Evolutionary conservation across 2,113 vertebrate genomes (phyloP).

Genomic region (Zapus hudsonius): DNA sequence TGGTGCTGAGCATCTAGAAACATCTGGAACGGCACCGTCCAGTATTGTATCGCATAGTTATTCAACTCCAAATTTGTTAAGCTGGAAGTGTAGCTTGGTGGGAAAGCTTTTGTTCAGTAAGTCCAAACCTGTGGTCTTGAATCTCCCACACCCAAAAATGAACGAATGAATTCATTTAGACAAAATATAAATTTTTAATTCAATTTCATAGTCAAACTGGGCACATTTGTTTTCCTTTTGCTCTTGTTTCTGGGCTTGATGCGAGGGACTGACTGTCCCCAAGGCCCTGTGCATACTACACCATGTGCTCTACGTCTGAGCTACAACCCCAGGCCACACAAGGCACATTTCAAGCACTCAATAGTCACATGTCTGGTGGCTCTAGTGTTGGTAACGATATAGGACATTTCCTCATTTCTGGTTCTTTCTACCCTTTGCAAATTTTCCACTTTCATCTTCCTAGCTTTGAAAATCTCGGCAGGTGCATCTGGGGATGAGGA

Average conservation of each 20-base stretch:
- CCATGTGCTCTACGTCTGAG: not conserved
- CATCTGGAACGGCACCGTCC: not conserved
- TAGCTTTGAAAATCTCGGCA: not conserved
- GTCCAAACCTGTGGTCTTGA: not conserved
- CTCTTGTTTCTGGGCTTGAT: not conserved
- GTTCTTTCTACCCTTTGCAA: not conserved
- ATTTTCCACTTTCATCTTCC: not conserved
- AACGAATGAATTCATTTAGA: conserved; percentile 33
- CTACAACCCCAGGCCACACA: not conserved
- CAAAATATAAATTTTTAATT: not conserved
- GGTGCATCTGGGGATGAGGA: not conserved
- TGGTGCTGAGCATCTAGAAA: not conserved
- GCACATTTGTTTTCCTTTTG: not conserved
- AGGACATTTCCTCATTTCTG: not conserved
- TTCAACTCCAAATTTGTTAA: conserved; percentile 10
- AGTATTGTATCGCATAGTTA: not conserved
- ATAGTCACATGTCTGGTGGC: not conserved
- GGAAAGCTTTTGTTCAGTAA: not conserved
- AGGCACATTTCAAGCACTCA: not conserved
- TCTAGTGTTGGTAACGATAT: not conserved
- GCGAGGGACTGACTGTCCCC: not conserved
- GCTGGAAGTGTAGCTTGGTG: not conserved
- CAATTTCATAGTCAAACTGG: not conserved
- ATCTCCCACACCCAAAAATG: not conserved
- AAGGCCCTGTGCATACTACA: not conserved